Evolutionary conservation across 2,113 vertebrate genomes (phyloP), one percentile per base, ranked within the genome.

Genomic region (Gadus chalcogrammus): DNA sequence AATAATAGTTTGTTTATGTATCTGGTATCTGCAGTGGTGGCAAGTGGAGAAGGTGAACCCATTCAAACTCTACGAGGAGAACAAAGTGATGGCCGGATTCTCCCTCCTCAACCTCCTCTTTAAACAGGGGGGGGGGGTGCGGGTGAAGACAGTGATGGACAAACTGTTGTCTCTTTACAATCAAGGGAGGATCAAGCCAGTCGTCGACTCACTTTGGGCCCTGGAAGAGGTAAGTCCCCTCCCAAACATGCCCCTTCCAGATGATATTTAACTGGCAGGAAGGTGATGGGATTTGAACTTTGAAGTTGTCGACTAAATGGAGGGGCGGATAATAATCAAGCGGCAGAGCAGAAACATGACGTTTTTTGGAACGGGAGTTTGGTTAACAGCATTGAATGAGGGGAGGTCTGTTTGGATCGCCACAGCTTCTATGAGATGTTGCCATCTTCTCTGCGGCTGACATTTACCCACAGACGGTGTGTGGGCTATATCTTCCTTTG

Each of bases 11-110:
- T 27, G 61, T 61, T 11, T 61, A 28, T 75, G 20, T 69, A 61
- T 77, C 68, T 67, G 65, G 22, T 61, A 24, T 62, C 77, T 84
- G 9, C 86, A 99, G 97, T 99, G 97, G 97, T 99, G 97, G 97
- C 97, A 99, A 81, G 97, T 99, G 68, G 97, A 99, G 89, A 99
- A 99, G 81, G 96, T 99, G 79, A 99, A 98, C 88, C 97, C 97
- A 22, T 96, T 99, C 87, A 99, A 99, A 90, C 93, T 99, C 4
- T 99, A 96, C 0, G 97, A 99, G 85, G 97, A 99, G 88, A 99
- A 99, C 92, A 99, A 99, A 92, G 92, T 97, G 80, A 97, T 99
- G 55, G 95, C 96, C 1, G 97, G 97, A 42, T 99, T 99, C 83
- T 99, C 97, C 9, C 95, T 99, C 67, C 90, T 98, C 79, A 98